Evolutionary conservation across 2,888 invertebrate genomes (phyloP).

Genomic region (Teinopalpus imperialis): DNA sequence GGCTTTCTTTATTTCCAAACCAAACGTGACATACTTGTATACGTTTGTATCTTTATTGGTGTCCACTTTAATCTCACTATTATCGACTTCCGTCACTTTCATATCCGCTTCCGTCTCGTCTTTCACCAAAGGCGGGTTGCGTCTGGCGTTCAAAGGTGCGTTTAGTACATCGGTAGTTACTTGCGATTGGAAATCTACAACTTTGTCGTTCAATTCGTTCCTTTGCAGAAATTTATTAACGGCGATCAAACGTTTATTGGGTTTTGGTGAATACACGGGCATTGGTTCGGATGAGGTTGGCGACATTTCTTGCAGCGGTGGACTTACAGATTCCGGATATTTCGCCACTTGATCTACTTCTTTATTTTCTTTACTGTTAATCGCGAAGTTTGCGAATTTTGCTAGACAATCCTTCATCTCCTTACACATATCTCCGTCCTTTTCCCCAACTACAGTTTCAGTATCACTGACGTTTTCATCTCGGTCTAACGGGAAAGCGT

Average conservation of each 20-base stretch:
- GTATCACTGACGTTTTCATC: slow-evolving; percentile 60
- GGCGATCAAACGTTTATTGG: slow-evolving; percentile 52
- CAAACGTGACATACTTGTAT: slow-evolving; percentile 66
- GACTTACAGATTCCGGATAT: slow-evolving; percentile 68
- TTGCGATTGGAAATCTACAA: slow-evolving; percentile 44
- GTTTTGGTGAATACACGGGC: slow-evolving; percentile 58
- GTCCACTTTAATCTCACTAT: slow-evolving; percentile 29
- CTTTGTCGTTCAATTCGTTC: slow-evolving; percentile 37
- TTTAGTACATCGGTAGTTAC: slow-evolving; percentile 46
- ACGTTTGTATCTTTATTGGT: slow-evolving; percentile 54
- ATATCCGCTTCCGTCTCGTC: slow-evolving; percentile 40
- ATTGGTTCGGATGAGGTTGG: slow-evolving; percentile 59
- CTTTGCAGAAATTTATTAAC: slow-evolving; percentile 56
- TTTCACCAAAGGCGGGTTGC: slow-evolving; percentile 44
- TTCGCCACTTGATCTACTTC: slow-evolving; percentile 37
- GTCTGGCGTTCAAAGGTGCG: slow-evolving; percentile 52
- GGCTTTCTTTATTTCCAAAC: slow-evolving; percentile 70
- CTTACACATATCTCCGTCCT: slow-evolving; percentile 48
- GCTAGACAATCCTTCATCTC: slow-evolving; percentile 71
- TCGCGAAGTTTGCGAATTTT: slow-evolving; percentile 64
- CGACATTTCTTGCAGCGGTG: slow-evolving; percentile 71
- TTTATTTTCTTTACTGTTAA: slow-evolving; percentile 43
- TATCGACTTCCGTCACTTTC: slow-evolving; percentile 31
- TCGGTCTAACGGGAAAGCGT: slow-evolving; percentile 60
- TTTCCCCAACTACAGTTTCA: slow-evolving; percentile 60